These are phyloP conservation scores for Acrobasis repandana DNA, from an alignment of 2,888 invertebrate genomes.

Conservation along the genomic window DNA sequence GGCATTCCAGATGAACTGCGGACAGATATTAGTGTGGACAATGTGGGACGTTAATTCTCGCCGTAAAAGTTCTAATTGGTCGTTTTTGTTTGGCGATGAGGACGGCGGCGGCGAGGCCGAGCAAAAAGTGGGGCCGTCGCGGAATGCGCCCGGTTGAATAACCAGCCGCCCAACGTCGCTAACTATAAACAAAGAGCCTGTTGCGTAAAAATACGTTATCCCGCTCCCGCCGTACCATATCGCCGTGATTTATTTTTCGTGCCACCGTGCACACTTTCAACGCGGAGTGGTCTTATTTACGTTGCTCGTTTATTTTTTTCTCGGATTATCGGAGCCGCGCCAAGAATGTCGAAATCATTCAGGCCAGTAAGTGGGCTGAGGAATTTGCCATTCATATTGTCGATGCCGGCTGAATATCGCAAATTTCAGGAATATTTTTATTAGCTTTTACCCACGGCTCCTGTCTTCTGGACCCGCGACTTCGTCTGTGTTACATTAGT, in stretches of 20 bases:
- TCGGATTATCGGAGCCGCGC: slow-evolving; percentile 76
- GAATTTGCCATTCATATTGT: slow-evolving; percentile 80
- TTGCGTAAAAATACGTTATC: slow-evolving; percentile 81
- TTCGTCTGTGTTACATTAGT: too few species aligned
- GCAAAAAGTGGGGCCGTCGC: slow-evolving; percentile 78
- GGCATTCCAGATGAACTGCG: slow-evolving; percentile 35
- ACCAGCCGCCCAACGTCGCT: slow-evolving; percentile 71
- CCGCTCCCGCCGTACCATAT: slow-evolving; percentile 56
- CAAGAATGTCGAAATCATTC: slow-evolving; percentile 83
- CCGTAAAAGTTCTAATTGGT: slow-evolving; percentile 77
- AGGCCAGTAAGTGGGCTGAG: slow-evolving; percentile 80
- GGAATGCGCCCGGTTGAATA: slow-evolving; percentile 81
- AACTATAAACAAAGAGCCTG: slow-evolving; percentile 75
- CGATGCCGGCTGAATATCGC: slow-evolving; percentile 55
- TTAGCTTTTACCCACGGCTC: neutral
- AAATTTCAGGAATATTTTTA: slow-evolving; percentile 35
- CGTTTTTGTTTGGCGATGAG: slow-evolving; percentile 54
- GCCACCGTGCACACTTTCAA: slow-evolving; percentile 63
- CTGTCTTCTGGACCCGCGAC: neutral
- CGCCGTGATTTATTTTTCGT: slow-evolving; percentile 71
- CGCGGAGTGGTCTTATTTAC: slow-evolving; percentile 71
- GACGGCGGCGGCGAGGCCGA: slow-evolving; percentile 52
- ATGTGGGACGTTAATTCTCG: slow-evolving; percentile 70
- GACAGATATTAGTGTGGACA: slow-evolving; percentile 47
- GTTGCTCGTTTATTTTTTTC: slow-evolving; percentile 75